Evolutionary conservation across 2,797 vertebrate species (phyloP).

Genomic region (Cheirogaleus major): DNA sequence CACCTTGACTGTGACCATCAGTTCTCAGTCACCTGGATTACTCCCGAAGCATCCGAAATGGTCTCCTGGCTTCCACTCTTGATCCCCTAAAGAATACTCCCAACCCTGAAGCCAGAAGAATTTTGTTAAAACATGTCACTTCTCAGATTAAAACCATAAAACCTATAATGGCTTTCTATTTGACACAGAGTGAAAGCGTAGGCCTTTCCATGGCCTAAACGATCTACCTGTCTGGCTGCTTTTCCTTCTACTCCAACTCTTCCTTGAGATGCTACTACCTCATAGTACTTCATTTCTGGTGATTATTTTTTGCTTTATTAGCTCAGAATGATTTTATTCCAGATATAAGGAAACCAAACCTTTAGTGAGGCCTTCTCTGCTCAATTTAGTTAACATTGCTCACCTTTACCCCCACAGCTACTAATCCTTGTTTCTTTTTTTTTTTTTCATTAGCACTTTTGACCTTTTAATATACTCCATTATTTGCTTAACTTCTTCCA

Average conservation of each 20-base stretch:
- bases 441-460: neutral
- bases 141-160: neutral
- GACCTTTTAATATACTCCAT: neutral
- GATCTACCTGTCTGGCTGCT: neutral
- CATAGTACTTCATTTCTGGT: accelerated
- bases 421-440: neutral
- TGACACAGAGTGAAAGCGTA: neutral
- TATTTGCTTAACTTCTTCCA: neutral
- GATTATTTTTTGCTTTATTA: neutral
- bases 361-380: neutral
- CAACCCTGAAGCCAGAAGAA: neutral
- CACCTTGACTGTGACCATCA: neutral
- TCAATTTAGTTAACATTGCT: neutral
- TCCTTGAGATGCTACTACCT: neutral
- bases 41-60: neutral
- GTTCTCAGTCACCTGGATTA: neutral
- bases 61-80: neutral
- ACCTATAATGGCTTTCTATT: neutral
- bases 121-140: neutral
- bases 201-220: neutral
- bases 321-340: neutral
- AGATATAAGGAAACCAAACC: neutral
- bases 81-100: neutral
- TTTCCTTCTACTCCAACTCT: accelerated
- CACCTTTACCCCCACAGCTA: neutral